Conservation (phyloP, 2,113 vertebrate species). For the Paraplagusia blochii region DNA sequence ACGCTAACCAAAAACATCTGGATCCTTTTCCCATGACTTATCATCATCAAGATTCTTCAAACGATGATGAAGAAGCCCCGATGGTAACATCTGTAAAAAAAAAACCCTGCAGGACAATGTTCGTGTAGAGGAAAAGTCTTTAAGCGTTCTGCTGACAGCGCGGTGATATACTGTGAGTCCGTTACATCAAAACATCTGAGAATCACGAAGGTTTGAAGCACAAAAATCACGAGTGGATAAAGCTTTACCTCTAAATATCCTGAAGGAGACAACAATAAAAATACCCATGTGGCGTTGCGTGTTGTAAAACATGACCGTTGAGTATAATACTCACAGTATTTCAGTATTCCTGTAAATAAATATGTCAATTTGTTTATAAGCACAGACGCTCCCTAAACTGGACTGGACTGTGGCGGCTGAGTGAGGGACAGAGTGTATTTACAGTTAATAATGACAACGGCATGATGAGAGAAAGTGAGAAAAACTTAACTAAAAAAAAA, state of each 20-base stretch:
- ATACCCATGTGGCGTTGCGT: too few species aligned
- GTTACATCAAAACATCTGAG: neutral
- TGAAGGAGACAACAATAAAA: too few species aligned
- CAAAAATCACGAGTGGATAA: neutral
- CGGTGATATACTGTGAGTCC: constrained; percentile 1
- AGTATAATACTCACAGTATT: neutral
- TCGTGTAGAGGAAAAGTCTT: neutral
- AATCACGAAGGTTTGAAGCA: neutral
- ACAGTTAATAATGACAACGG: too few species aligned
- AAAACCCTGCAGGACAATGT: constrained; percentile 4
- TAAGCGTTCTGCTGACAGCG: constrained; percentile 1
- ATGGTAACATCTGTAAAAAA: constrained; percentile 10
- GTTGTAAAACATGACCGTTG: neutral
- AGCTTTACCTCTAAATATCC: neutral
- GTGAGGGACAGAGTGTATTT: too few species aligned
- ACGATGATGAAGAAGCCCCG: neutral
- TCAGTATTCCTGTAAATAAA: neutral
- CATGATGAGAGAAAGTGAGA: too few species aligned
- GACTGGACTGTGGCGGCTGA: neutral
- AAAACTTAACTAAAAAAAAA: too few species aligned
- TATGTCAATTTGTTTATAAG: neutral
- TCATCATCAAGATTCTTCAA: neutral
- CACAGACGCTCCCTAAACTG: neutral
- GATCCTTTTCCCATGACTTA: constrained; percentile 12
- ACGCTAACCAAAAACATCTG: neutral